Evolutionary conservation across 2,113 vertebrate species (phyloP), one percentile per base, ranked within the genome.

Genomic region (Pseudopipra pipra): DNA sequence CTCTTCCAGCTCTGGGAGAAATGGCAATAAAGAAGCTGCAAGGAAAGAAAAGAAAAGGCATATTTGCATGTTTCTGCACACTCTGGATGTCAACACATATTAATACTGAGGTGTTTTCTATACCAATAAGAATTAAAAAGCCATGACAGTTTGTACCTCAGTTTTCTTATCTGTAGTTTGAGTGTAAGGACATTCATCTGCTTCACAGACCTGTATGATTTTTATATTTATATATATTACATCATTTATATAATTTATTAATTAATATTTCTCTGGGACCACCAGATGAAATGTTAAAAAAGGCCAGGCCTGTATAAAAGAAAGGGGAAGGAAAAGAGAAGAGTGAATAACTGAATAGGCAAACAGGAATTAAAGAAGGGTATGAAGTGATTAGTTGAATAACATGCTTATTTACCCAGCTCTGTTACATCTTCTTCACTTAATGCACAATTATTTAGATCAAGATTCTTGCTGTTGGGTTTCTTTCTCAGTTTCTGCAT

Each of bases 1-100:
- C 95, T 99, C 98, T 97, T 99, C 98, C 97, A 99, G 91, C 84
- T 97, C 97, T 61, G 98, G 97, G 39, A 99, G 95, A 85, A 97
- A 98, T 0, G 96, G 98, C 70, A 99, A 56, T 41, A 96, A 81
- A 75, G 94, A 86, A 95, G 93, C 96, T 97, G 37, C 8, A 33
- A 77, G 49, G 31, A 49, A 44, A n/a, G 10, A 37, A 37, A 37
- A 61, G 7, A 24, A 75, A 55, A 77, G 43, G 5, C 1, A 0
- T 44, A 37, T 71, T 51, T 73, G 44, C 8, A 21, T 14, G 6
- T 66, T 83, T 28, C 55, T 59, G 43, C 30, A 54, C 20, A 62
- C 7, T 14, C 8, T 59, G 71, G 47, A 27, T 59, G 35, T 56
- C 68, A 74, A 7, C 7, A 37, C 4, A 8, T 46, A 13, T 67